Percentiles rank a stretch among this genome's conserved stretches.
Conservation (phyloP, 2,113 vertebrate genomes). For the Nettapus auritus region DNA sequence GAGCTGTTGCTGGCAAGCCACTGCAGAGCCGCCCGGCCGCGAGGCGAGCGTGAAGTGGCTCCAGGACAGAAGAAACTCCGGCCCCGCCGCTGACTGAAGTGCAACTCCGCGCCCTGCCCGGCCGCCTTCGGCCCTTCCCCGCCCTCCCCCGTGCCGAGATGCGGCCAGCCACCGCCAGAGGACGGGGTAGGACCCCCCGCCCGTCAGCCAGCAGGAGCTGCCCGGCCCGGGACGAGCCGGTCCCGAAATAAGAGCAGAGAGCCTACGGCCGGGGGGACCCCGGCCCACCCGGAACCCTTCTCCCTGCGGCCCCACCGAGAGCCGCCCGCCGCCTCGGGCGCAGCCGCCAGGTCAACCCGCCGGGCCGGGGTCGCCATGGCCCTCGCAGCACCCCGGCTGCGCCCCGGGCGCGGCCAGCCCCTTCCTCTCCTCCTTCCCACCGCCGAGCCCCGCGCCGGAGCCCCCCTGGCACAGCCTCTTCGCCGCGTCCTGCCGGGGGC, state of each 20-base stretch:
- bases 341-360: background rate
- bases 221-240: background rate
- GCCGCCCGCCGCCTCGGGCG: background rate
- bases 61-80: slow-evolving; percentile 30
- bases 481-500: background rate
- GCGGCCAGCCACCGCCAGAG: slow-evolving; percentile 42
- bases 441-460: slow-evolving; percentile 3
- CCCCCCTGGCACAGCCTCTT: background rate
- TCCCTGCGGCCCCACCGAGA: background rate
- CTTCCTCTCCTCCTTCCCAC: slow-evolving; percentile 1
- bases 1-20: background rate
- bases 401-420: background rate
- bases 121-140: background rate
- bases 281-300: background rate
- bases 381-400: background rate
- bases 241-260: background rate
- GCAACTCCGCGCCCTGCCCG: slow-evolving; percentile 12
- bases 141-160: slow-evolving; percentile 23
- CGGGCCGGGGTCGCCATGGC: slow-evolving; percentile 18
- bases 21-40: background rate
- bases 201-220: slow-evolving; percentile 1
- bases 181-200: slow-evolving; percentile 24
- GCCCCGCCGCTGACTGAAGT: background rate
- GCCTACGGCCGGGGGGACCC: background rate
- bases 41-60: background rate